Evolutionary conservation across 2,888 invertebrate species (phyloP).

Genomic region (Myathropa florea): DNA sequence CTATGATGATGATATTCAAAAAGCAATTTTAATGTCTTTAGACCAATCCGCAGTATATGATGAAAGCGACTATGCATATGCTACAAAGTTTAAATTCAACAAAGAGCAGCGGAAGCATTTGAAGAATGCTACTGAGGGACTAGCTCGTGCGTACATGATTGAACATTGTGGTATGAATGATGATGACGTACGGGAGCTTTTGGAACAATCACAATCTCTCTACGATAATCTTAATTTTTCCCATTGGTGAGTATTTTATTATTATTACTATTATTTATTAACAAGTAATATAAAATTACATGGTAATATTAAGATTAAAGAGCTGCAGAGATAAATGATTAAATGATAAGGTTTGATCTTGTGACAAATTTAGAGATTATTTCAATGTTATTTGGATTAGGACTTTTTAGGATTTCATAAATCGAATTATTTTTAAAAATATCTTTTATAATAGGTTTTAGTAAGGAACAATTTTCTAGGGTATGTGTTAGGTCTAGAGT

Average conservation of each 20-base stretch:
- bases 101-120: constrained; percentile 77
- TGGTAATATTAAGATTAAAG: too few relatives aligned
- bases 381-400: too few relatives aligned
- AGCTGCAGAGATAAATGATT: too few relatives aligned
- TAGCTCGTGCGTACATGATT: constrained; percentile 87
- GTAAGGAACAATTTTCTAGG: too few relatives aligned
- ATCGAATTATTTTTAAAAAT: too few relatives aligned
- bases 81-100: constrained; percentile 78
- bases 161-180: constrained; percentile 89
- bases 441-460: too few relatives aligned
- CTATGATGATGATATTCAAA: constrained; percentile 82
- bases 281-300: too few relatives aligned
- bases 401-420: too few relatives aligned
- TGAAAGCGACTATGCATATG: constrained; percentile 80
- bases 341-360: too few relatives aligned
- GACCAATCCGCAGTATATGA: constrained; percentile 79
- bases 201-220: constrained; percentile 77
- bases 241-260: constrained; percentile 56
- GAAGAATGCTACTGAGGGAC: constrained; percentile 81
- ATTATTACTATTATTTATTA: too few relatives aligned
- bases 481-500: too few relatives aligned
- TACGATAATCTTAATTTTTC: constrained; percentile 21
- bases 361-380: too few relatives aligned
- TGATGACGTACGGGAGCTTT: constrained; percentile 84
- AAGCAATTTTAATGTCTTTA: constrained; percentile 84